Evolutionary conservation across 2,888 invertebrate genomes (phyloP), one percentile per base, ranked within the genome.

Genomic region (Ophion obscuratus): DNA sequence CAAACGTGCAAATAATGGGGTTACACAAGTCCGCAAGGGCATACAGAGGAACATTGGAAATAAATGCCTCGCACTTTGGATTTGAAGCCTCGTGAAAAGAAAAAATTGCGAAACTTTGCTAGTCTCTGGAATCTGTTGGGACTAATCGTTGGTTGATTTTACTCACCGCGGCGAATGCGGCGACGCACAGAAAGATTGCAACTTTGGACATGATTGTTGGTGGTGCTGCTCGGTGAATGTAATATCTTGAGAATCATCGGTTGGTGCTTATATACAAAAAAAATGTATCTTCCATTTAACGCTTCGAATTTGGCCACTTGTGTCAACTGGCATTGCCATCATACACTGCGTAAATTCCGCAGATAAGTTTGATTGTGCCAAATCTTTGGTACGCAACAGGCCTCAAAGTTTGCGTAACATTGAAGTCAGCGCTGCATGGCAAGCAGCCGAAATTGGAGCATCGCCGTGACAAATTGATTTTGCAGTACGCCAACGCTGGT

Each of bases 111-210:
- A 9, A 44, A 9, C 10, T 9, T 44, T 6, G 44, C 10, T 44
- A 11, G 11, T 44, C 11, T 44, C 10, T 44, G 44, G 2, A 44
- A 44, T 44, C 44, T 9, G n/a, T 47, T 47, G 47, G 47, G 10
- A 47, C 24, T 47, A 4, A 24, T 70, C 44, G 17, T 10, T 2
- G 27, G 9, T 24, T 14, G 27, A 6, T 24, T 11, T 57, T 9
- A 81, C 81, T 83, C 77, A 85, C 85, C 76, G 80, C 71, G 24
- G 76, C 82, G 70, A 79, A 71, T 53, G 76, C 9, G 24, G 62
- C 76, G 71, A 53, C 31, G 80, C 80, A 85, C 61, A 85, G 31
- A 36, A 85, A 61, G 47, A 80, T 62, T 4, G 76, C 73, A 10
- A 79, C 27, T 61, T 76, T 82, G 71, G 75, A 71, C 85, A 85